phyloP scores from a whole-genome alignment of 2,113 vertebrate genomes.

The Apistogramma diplotaenia region DNA sequence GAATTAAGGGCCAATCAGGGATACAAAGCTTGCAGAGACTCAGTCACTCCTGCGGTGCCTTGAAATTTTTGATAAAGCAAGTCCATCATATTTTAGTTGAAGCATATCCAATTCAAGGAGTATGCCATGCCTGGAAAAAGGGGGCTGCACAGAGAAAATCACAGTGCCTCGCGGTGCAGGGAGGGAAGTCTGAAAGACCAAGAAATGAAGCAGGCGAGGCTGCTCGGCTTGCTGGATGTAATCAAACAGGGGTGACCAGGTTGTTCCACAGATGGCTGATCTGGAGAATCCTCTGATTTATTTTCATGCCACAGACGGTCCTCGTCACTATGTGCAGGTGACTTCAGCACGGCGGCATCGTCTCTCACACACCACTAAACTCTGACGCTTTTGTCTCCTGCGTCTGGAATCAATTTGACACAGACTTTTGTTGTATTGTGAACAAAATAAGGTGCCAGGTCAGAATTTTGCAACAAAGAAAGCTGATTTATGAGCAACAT shows the following conservation, averaged over 20 bases:
- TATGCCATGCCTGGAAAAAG: conserved; percentile 36
- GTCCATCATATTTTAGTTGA: conserved; percentile 56
- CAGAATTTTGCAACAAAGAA: background rate
- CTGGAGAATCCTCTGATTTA: conserved; percentile 56
- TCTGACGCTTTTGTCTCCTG: conserved; percentile 40
- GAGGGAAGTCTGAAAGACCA: conserved; percentile 9
- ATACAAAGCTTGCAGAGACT: conserved; percentile 12
- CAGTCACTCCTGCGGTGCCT: background rate
- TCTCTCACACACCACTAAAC: conserved; percentile 47
- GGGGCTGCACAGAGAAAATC: conserved; percentile 35
- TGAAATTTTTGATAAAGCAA: conserved; percentile 39
- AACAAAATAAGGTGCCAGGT: background rate
- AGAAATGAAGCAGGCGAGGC: conserved; percentile 12
- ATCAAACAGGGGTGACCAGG: conserved; percentile 68
- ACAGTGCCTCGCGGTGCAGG: conserved; percentile 4
- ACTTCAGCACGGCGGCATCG: conserved; percentile 25
- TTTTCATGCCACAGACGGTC: conserved; percentile 59
- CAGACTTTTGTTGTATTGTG: background rate
- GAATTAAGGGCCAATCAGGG: conserved; percentile 14
- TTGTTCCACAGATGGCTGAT: conserved; percentile 71
- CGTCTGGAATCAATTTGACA: conserved; percentile 51
- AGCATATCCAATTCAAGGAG: conserved; percentile 56
- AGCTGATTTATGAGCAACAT: conserved; percentile 2
- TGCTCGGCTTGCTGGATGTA: conserved; percentile 52
- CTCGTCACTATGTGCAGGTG: conserved; percentile 50